Conservation (phyloP, 2,113 vertebrate genomes). For the Apaloderma vittatum region DNA sequence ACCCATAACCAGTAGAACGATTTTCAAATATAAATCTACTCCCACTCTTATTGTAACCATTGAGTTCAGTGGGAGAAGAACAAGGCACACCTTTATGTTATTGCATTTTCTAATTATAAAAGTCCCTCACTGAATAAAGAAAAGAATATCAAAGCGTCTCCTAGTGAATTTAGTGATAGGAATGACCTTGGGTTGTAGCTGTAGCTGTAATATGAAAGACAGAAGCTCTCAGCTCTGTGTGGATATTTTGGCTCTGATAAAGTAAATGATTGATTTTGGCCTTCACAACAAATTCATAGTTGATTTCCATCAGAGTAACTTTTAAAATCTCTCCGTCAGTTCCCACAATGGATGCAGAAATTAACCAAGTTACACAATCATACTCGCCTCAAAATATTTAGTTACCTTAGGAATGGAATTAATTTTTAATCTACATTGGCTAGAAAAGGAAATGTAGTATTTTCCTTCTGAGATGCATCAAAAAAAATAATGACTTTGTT, state of each 20-base stretch:
- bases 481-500: background rate
- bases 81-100: background rate
- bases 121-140: background rate
- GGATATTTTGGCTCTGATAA: background rate
- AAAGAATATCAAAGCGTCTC: background rate
- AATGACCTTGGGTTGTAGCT: background rate
- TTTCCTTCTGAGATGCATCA: background rate
- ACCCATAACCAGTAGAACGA: background rate
- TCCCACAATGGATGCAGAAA: background rate
- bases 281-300: background rate
- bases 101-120: background rate
- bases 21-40: background rate
- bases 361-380: background rate
- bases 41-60: background rate
- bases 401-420: background rate
- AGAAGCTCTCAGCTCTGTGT: background rate
- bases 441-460: background rate
- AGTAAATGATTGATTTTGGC: background rate
- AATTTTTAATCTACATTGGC: background rate
- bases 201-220: background rate
- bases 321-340: background rate
- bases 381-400: background rate
- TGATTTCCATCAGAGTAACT: background rate
- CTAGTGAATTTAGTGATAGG: background rate
- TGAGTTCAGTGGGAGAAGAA: background rate